Evolutionary conservation across 2,888 invertebrate species (phyloP).

Genomic region (Xanthia togata): DNA sequence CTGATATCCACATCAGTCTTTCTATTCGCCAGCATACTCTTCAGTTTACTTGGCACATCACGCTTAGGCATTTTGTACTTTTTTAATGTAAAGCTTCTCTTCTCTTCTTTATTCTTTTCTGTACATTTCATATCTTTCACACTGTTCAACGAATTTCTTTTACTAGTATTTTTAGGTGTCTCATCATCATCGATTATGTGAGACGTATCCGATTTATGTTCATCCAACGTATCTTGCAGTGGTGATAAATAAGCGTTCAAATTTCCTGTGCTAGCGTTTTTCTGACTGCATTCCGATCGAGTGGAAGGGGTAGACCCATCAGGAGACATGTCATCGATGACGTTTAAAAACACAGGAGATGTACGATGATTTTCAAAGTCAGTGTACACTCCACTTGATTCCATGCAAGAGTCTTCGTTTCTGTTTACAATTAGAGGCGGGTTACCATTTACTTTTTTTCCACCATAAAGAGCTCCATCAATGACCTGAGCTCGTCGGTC

Average conservation of each 20-base stretch:
- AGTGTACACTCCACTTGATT: constrained; percentile 96
- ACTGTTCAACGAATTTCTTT: constrained; percentile 86
- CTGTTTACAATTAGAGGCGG: constrained; percentile 90
- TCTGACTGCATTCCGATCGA: constrained; percentile 88
- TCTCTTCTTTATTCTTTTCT: constrained; percentile 89
- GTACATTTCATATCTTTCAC: constrained; percentile 81
- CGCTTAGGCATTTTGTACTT: constrained; percentile 95
- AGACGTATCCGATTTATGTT: constrained; percentile 74
- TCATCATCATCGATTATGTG: constrained; percentile 77
- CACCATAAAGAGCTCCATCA: constrained; percentile 96
- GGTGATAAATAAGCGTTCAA: constrained; percentile 79
- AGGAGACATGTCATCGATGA: constrained; percentile 93
- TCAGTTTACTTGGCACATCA: constrained; percentile 94
- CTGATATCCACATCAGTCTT: constrained; percentile 89
- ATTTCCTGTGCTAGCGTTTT: constrained; percentile 82
- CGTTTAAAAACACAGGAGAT: constrained; percentile 88
- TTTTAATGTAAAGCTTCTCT: constrained; percentile 90
- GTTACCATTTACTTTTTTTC: constrained; percentile 90
- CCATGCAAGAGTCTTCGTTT: constrained; percentile 95
- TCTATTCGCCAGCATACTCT: constrained; percentile 92
- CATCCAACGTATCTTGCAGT: constrained; percentile 75
- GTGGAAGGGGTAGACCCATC: constrained; percentile 91
- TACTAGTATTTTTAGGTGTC: constrained; percentile 84
- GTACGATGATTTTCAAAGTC: constrained; percentile 93
- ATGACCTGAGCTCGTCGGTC: constrained; percentile 96